Percentiles rank a stretch among this genome's conserved stretches.
Evolutionary conservation across 1,140 invertebrate species (phyloP).

Genomic region (Cataglyphis hispanica): DNA sequence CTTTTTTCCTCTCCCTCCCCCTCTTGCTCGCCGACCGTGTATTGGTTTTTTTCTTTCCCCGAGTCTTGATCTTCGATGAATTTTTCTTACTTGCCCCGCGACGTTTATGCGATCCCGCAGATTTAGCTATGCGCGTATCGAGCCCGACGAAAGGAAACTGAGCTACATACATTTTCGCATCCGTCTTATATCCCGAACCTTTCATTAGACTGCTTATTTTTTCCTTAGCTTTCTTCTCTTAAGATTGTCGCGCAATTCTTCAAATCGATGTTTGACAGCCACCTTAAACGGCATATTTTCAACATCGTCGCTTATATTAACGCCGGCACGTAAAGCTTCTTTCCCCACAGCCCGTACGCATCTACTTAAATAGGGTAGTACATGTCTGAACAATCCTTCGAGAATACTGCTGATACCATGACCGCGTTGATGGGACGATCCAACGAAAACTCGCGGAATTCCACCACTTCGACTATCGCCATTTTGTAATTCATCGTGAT

Average conservation of each 20-base stretch:
- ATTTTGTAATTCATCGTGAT: too few relatives aligned
- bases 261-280: not conserved
- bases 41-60: not conserved
- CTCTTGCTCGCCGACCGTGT: too few relatives aligned
- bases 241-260: not conserved
- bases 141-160: not conserved
- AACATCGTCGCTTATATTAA: not conserved
- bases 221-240: slow-evolving; percentile 24
- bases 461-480: too few relatives aligned
- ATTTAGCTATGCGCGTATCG: not conserved
- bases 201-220: not conserved
- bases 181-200: not conserved
- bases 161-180: not conserved
- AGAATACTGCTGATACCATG: not conserved
- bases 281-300: not conserved
- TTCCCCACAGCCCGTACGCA: not conserved
- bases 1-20: too few relatives aligned
- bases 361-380: not conserved
- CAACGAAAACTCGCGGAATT: not conserved
- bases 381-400: not conserved
- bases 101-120: not conserved
- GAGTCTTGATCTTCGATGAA: too few relatives aligned
- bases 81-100: not conserved
- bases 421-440: not conserved
- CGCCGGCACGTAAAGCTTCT: not conserved